These are phyloP conservation scores for Xylocopa sonorina DNA, from an alignment of 1,140 invertebrate genomes.

Conservation along the genomic window DNA sequence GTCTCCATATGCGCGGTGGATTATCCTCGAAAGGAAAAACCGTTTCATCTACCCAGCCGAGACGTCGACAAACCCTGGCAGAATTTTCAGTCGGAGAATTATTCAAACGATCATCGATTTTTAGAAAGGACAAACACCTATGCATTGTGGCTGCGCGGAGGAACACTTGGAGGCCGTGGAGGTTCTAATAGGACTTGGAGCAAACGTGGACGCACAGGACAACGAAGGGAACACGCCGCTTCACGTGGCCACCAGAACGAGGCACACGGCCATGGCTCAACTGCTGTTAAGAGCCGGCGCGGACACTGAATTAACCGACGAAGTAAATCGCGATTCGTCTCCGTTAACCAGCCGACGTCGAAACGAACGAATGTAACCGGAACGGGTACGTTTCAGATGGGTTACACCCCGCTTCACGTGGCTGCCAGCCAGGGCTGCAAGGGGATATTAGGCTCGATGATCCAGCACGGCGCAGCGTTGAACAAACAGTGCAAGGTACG, in stretches of 20 bases:
- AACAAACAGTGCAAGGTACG: constrained; percentile 89
- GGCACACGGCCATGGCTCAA: constrained; percentile 88
- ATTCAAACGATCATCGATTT: constrained; percentile 8
- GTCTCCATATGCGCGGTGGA: not conserved
- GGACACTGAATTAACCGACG: constrained; percentile 83
- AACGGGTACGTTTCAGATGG: constrained; percentile 83
- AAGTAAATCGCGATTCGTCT: constrained; percentile 70
- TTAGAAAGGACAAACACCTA: constrained; percentile 85
- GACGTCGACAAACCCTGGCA: too few relatives aligned
- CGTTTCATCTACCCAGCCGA: not conserved
- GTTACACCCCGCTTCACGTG: constrained; percentile 88
- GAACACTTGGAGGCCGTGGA: constrained; percentile 87
- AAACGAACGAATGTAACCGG: not conserved
- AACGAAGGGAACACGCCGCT: constrained; percentile 90
- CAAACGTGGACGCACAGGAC: constrained; percentile 85
- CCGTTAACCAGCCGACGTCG: not conserved
- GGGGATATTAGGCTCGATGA: constrained; percentile 87
- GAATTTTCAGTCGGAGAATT: too few relatives aligned
- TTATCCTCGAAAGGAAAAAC: not conserved
- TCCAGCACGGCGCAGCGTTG: constrained; percentile 86
- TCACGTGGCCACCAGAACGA: constrained; percentile 90
- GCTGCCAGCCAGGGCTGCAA: constrained; percentile 88
- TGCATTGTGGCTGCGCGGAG: constrained; percentile 89
- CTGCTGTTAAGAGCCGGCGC: constrained; percentile 85
- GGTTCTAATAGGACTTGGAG: constrained; percentile 84